phyloP scores from a whole-genome alignment of 2,113 vertebrate species.

The Microtus montanus region DNA sequence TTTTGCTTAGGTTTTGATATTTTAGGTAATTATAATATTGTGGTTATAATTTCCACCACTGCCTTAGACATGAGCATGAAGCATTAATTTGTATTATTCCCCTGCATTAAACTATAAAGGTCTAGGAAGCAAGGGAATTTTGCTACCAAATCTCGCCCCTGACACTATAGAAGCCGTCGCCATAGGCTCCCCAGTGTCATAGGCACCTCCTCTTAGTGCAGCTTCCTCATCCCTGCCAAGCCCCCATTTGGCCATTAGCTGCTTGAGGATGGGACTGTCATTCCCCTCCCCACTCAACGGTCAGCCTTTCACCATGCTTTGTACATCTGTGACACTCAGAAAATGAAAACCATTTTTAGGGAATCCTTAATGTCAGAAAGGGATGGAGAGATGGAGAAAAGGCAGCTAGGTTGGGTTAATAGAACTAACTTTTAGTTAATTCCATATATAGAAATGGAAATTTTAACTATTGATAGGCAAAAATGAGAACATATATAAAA shows the following conservation, averaged over 20 bases:
- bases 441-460: constrained; percentile 43
- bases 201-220: neutral
- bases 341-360: neutral
- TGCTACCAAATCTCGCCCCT: neutral
- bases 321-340: neutral
- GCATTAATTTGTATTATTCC: neutral
- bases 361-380: constrained; percentile 23
- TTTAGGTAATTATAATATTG: constrained; percentile 24
- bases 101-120: neutral
- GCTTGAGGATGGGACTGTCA: neutral
- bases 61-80: constrained; percentile 41
- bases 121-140: constrained; percentile 4
- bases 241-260: neutral
- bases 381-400: neutral
- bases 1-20: constrained; percentile 11
- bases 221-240: neutral
- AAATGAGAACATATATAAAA: neutral
- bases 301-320: neutral
- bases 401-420: neutral
- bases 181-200: too few relatives aligned
- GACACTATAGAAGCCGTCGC: neutral
- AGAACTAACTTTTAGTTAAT: constrained; percentile 12
- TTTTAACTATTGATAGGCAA: neutral
- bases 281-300: neutral
- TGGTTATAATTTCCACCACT: constrained; percentile 31